These are phyloP conservation scores for Myopa tessellatipennis DNA, from an alignment of 2,888 invertebrate species.

Conservation along the genomic window DNA sequence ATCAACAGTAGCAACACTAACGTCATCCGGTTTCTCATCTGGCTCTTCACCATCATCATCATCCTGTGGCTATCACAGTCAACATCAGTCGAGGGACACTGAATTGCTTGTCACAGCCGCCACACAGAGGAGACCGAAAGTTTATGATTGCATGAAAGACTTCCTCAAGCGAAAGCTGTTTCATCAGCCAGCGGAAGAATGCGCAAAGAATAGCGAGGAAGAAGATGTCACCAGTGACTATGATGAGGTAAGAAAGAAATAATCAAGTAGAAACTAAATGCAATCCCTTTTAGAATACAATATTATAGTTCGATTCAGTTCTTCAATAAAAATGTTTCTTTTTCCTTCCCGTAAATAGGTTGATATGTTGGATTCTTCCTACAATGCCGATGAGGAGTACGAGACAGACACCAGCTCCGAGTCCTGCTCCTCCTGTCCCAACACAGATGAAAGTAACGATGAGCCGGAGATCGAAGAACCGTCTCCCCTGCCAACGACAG, in stretches of 20 bases:
- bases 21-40: constrained; percentile 25
- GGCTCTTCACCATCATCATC: constrained; percentile 37
- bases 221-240: constrained; percentile 57
- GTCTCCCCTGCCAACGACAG: neutral
- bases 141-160: constrained; percentile 65
- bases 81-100: constrained; percentile 35
- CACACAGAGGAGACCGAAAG: constrained; percentile 57
- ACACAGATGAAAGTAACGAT: constrained; percentile 33
- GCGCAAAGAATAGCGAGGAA: constrained; percentile 42
- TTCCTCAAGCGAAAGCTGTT: constrained; percentile 63
- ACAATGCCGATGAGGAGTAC: constrained; percentile 59
- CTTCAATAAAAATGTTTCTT: constrained; percentile 4
- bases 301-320: neutral
- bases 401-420: constrained; percentile 57
- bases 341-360: constrained; percentile 44
- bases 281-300: neutral
- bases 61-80: constrained; percentile 14
- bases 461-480: neutral
- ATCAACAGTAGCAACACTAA: neutral
- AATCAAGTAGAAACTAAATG: neutral
- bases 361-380: constrained; percentile 59
- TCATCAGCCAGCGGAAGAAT: constrained; percentile 44
- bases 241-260: constrained; percentile 55
- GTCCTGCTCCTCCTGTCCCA: constrained; percentile 49
- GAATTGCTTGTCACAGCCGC: constrained; percentile 42